Base-by-base conservation (phyloP, 64 coral and sea anemone genomes). In the Stichodactyla helianthus region DNA sequence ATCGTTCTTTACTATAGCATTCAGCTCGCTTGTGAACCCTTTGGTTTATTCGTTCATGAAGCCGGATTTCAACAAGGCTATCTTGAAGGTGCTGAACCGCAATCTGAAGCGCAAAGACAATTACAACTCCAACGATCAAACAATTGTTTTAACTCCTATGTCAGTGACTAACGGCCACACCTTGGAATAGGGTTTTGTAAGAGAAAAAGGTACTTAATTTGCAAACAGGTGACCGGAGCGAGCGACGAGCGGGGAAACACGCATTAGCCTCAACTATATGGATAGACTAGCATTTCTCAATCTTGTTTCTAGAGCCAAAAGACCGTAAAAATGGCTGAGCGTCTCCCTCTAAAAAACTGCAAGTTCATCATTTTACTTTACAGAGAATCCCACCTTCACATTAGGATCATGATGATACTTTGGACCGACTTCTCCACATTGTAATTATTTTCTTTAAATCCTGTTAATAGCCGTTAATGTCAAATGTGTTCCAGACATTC, bases 41-140 rank as follows among this genome's bases (percentile, higher is more conserved):
- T 20, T 94, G 8, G 85, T 91, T 19, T 94, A 91, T 84, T 88
- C 85, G 12, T 94, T 94, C 57, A 77, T 91, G 62, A 94, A 94
- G 64, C 93, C 93, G 13, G 93, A 94, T 87, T 88, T 94, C 83
- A 76, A 64, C 18, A 54, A 27, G 35, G 57, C 82, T 17, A 90
- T 90, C 52, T 2, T 59, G 27, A 63, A 57, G 83, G 59, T 28
- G 17, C 61, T 58, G 83, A 51, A 54, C 6, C 26, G 50, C 53
- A 15, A 54, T 81, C 20, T 81, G 52, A 81, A 51, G 16, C 50
- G 78, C 25, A 31, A 20, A 53, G 78, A 20, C 51, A 53, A 74
- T 74, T 27, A 74, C 25, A 74, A n/a, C 11, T 10, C 68, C 4
- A 74, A 53, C 78, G 78, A 81, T 19, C 78, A 81, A 81, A 81